Conservation (phyloP, 2,113 vertebrate species). For the Neodon shergylaensis region DNA sequence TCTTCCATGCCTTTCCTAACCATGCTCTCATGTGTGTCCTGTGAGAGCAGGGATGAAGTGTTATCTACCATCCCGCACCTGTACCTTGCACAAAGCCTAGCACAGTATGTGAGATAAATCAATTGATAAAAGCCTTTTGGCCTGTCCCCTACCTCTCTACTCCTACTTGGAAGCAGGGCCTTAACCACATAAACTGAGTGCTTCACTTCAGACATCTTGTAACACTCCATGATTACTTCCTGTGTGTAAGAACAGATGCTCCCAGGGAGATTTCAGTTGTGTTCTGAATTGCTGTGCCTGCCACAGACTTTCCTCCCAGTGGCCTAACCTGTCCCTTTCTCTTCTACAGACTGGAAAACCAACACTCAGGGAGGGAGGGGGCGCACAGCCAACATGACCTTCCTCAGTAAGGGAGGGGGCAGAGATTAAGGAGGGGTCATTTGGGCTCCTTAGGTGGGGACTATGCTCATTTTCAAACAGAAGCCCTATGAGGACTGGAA, state of each 20-base stretch:
- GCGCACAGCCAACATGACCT: neutral
- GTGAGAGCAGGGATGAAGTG: neutral
- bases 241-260: neutral
- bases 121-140: neutral
- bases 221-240: conserved; percentile 43
- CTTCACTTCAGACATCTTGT: neutral
- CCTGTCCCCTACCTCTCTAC: neutral
- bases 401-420: neutral
- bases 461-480: neutral
- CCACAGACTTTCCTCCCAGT: conserved; percentile 3
- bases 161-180: neutral
- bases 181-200: neutral
- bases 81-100: neutral
- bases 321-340: neutral
- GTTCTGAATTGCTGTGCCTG: neutral
- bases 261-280: neutral
- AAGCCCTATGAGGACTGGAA: neutral
- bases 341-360: neutral
- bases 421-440: neutral
- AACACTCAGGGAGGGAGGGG: neutral
- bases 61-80: neutral
- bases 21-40: neutral
- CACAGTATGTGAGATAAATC: neutral
- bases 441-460: neutral
- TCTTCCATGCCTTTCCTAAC: neutral